phyloP scores from a whole-genome alignment of 2,888 invertebrate genomes.

The Phortica magna region DNA sequence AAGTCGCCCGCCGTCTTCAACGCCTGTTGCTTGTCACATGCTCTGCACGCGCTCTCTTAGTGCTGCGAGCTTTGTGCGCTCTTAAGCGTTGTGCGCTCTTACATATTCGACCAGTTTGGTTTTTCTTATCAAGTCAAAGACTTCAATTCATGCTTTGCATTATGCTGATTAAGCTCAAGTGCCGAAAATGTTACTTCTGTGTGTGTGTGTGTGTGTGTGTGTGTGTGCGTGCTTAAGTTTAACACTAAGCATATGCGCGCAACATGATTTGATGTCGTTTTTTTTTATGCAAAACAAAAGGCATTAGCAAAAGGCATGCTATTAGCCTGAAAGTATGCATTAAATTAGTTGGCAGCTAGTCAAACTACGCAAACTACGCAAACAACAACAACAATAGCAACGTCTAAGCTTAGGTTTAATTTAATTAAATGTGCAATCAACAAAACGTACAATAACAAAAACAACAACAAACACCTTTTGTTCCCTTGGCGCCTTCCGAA shows the following conservation, averaged over 20 bases:
- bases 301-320: not conserved
- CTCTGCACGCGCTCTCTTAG: not conserved
- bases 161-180: conserved; percentile 30
- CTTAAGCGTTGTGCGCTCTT: not conserved
- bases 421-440: conserved; percentile 17
- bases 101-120: conserved; percentile 27
- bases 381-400: not conserved
- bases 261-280: not conserved
- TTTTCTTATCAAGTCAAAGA: not conserved
- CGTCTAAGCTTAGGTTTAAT: not conserved
- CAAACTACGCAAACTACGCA: not conserved
- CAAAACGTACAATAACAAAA: not conserved
- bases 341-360: not conserved
- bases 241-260: not conserved
- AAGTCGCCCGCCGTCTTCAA: not conserved
- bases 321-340: conserved; percentile 4
- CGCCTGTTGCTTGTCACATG: conserved; percentile 15
- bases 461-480: not conserved
- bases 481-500: not conserved
- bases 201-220: not conserved
- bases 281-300: conserved; percentile 20
- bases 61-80: not conserved
- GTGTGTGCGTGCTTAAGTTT: not conserved
- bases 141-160: not conserved
- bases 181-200: conserved; percentile 13